A percentile compares a stretch with the other conserved stretches of the same genome.
Conservation (phyloP, 2,888 invertebrate genomes). For the Drosophila meridionalis region DNA sequence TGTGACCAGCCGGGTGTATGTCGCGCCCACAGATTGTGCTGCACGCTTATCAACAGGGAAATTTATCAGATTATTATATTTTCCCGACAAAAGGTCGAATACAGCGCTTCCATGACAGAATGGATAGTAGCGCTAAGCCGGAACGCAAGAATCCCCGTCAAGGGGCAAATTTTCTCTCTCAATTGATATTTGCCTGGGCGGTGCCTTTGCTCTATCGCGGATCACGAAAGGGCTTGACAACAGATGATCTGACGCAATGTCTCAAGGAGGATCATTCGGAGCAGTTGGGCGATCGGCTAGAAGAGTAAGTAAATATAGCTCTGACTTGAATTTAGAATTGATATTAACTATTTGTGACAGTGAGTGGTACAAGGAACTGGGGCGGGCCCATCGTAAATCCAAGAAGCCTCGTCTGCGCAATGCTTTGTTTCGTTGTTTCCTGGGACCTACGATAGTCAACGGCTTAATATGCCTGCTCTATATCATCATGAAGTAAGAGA, state of each 20-base stretch:
- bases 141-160: slow-evolving; percentile 82
- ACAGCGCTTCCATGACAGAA: slow-evolving; percentile 56
- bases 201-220: slow-evolving; percentile 83
- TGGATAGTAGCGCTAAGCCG: slow-evolving; percentile 84
- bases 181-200: slow-evolving; percentile 84
- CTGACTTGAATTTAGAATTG: not conserved
- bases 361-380: slow-evolving; percentile 89
- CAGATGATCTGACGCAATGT: slow-evolving; percentile 89
- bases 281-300: slow-evolving; percentile 83
- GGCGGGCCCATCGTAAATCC: slow-evolving; percentile 86
- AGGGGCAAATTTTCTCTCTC: slow-evolving; percentile 82
- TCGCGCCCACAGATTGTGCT: not conserved
- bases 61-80: slow-evolving; percentile 9
- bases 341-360: slow-evolving; percentile 83
- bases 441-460: slow-evolving; percentile 89
- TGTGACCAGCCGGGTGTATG: slow-evolving; percentile 7
- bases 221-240: slow-evolving; percentile 85
- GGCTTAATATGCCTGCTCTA: slow-evolving; percentile 87
- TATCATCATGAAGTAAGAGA: slow-evolving; percentile 82
- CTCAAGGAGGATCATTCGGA: slow-evolving; percentile 86
- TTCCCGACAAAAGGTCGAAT: slow-evolving; percentile 15
- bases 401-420: slow-evolving; percentile 88
- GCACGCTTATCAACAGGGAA: slow-evolving; percentile 27
- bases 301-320: slow-evolving; percentile 72
- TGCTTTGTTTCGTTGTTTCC: slow-evolving; percentile 89